Base-by-base conservation (phyloP, 1,140 invertebrate species). In the Lepidostoma basale region DNA sequence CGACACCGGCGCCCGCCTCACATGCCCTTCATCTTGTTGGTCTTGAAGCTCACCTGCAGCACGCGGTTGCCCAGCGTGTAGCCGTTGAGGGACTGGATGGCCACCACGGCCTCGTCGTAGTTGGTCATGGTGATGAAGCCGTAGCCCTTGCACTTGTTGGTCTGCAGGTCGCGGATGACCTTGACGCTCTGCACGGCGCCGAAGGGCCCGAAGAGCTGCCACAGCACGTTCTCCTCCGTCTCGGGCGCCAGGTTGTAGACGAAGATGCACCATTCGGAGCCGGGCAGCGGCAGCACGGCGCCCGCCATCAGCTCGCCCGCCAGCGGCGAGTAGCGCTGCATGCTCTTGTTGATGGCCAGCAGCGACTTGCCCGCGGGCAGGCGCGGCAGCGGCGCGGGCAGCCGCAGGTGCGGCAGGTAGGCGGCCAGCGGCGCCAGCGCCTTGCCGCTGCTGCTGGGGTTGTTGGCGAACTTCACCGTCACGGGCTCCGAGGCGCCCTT, bases 61-160 rank as follows among this genome's bases (percentile, higher is more conserved):
- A 98, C 95, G 60, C 97, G 89, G 84, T 98, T 98, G 76, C 96
- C 96, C 73, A 99, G 87, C 70, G 95, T 96, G 84, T 98, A 98
- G 56, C 97, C 97, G 83, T 99, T 99, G 65, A 99, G 88, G 69
- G 94, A 96, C 81, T 97, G 95, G 75, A 99, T 99, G 59, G 98
- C 97, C 68, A 97, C 92, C 22, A 98, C 89, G 10, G 97, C 96
- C 79, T 99, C 97, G 80, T 99, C 97, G 84, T 99, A 99, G 83
- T 98, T 98, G 75, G 96, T 98, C 98, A 99, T 99, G 60, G 96
- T 98, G 66, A 99, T 97, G 83, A 99, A 98, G n/a, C 96, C 98
- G 81, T 98, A 99, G 74, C 98, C 98, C 84, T 98, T 99, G 88
- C 98, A 99, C 84, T 99, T 99, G 85, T 98, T 97, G 68, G 97